Evolutionary conservation across 2,113 vertebrate genomes (phyloP), one percentile per base, ranked within the genome.

Genomic region (Cottus gobio): DNA sequence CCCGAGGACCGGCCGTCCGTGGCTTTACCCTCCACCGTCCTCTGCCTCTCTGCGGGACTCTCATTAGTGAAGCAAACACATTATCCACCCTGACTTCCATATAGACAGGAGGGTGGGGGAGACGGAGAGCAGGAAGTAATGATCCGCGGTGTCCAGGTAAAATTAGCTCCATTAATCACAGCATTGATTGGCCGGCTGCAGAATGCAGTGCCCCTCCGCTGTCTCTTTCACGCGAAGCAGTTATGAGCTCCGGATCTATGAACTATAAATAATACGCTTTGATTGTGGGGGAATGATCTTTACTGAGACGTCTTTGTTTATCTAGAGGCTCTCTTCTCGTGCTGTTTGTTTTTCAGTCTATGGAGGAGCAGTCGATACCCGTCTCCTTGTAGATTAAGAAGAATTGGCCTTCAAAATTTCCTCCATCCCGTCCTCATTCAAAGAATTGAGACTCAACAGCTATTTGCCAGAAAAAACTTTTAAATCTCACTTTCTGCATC

Each of bases 101-200:
- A 76, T 48, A 79, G 84, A 82, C 79, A 62, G 61, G 42, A 71
- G 75, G 74, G 71, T 72, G 84, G 74, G 85, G 77, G 72, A 78
- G 85, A 87, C 42, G 74, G 77, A 87, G 83, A 82, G 77, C 81
- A 63, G 77, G 72, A 86, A 85, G 90, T 92, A 94, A 93, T 93
- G 89, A 95, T 92, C 91, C 81, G 6, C 84, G 75, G 84, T 75
- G 86, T 91, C 89, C 86, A 90, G 86, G 90, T 87, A 80, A 93
- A 94, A 95, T 95, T 93, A 93, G 84, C 90, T 91, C 90, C 91
- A 94, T 95, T 95, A 92, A 94, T 95, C 93, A 92, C 87, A 54
- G 22, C 85, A 94, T 95, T 89, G 93, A 94, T 93, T 87, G 84
- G 72, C 88, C 62, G 46, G 52, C 61, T 31, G 77, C 77, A 90